phyloP scores from a whole-genome alignment of 2,797 vertebrate genomes.

The Echeneis naucrates region DNA sequence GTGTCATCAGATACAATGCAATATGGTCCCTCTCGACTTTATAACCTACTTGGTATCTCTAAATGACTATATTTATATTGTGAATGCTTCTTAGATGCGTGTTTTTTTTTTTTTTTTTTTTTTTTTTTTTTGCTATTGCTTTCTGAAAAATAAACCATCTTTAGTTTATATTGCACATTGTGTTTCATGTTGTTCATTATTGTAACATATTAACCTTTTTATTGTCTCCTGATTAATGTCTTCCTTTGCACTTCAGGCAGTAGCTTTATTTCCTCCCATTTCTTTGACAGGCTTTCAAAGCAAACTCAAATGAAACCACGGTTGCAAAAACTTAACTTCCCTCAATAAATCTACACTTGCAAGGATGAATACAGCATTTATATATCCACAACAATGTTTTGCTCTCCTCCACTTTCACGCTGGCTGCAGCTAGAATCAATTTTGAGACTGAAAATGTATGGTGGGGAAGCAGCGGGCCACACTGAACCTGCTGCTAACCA shows the following conservation, averaged over 20 bases:
- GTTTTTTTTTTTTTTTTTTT: not conserved
- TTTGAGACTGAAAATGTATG: slow-evolving; percentile 65
- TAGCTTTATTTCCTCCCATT: slow-evolving; percentile 6
- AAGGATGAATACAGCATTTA: slow-evolving; percentile 66
- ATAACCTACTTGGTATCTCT: not conserved
- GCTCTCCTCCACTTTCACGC: slow-evolving; percentile 67
- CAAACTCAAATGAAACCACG: slow-evolving; percentile 46
- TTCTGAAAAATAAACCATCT: not conserved
- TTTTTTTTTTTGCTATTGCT: not conserved
- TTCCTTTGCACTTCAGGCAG: not conserved
- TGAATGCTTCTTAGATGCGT: not conserved
- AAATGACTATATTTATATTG: not conserved
- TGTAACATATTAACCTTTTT: slow-evolving; percentile 16
- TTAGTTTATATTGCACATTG: not conserved
- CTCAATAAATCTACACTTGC: slow-evolving; percentile 58
- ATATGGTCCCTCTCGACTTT: not conserved
- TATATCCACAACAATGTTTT: slow-evolving; percentile 62
- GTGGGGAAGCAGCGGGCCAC: slow-evolving; percentile 64
- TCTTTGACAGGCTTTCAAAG: slow-evolving; percentile 41
- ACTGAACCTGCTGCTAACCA: slow-evolving; percentile 67
- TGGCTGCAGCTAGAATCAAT: slow-evolving; percentile 71
- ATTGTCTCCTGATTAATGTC: slow-evolving; percentile 17
- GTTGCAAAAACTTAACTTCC: slow-evolving; percentile 56
- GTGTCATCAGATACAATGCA: not conserved
- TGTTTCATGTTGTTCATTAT: slow-evolving; percentile 9